Percentiles rank a stretch among this genome's conserved stretches.
Conservation (phyloP, 1,140 invertebrate genomes). For the Araneus ventricosus region DNA sequence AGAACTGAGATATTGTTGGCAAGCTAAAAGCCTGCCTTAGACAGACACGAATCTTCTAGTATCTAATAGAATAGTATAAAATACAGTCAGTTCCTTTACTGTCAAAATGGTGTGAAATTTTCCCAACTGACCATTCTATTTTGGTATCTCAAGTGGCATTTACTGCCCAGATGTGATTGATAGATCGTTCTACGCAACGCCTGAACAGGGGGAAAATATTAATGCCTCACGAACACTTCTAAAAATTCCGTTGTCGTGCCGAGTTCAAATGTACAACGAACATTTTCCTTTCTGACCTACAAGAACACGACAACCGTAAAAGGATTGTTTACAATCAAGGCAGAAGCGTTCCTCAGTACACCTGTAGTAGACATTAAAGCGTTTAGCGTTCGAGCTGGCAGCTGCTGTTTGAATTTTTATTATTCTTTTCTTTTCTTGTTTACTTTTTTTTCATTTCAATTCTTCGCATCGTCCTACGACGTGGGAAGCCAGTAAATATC, state of each 20-base stretch:
- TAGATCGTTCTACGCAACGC: not conserved
- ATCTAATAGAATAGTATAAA: too few species aligned
- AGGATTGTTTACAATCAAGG: not conserved
- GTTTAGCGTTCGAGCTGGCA: not conserved
- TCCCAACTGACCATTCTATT: not conserved
- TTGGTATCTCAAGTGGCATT: not conserved
- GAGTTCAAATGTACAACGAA: not conserved
- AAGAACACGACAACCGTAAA: not conserved
- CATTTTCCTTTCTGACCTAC: not conserved
- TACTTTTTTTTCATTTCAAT: not conserved
- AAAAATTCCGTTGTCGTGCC: not conserved
- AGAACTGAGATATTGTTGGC: too few species aligned
- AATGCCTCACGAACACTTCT: not conserved
- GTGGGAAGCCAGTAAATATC: constrained; percentile 31
- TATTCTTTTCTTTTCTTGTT: not conserved
- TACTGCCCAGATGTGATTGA: not conserved
- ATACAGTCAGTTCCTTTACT: too few species aligned
- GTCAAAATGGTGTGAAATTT: not conserved
- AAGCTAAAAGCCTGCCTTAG: too few species aligned
- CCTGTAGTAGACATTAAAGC: not conserved
- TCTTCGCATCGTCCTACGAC: constrained; percentile 19
- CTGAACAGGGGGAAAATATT: not conserved
- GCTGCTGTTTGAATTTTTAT: not conserved
- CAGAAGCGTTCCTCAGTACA: not conserved
- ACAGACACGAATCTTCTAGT: too few species aligned